A percentile compares a stretch with the other conserved stretches of the same genome.
phyloP scores from a whole-genome alignment of 2,113 vertebrate genomes.

The Murina feae region DNA sequence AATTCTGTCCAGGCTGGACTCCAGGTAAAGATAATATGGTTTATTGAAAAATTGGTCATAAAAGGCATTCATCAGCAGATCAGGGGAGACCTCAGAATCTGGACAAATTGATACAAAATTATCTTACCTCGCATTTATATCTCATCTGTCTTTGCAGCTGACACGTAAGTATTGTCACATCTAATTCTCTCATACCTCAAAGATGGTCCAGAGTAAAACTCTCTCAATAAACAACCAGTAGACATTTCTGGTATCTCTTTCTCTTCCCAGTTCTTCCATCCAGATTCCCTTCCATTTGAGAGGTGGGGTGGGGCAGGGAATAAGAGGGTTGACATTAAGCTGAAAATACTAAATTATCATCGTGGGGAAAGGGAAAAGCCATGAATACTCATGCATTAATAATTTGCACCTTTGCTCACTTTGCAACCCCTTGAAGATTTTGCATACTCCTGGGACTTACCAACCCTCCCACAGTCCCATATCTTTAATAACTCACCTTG shows the following conservation, averaged over 20 bases:
- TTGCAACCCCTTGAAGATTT: neutral
- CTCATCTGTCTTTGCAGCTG: neutral
- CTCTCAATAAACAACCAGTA: neutral
- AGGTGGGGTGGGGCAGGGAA: fast-evolving
- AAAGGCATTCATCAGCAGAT: neutral
- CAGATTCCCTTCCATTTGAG: neutral
- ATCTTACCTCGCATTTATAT: neutral
- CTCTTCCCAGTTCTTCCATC: neutral
- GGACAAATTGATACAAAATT: neutral
- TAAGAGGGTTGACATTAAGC: neutral
- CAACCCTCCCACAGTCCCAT: neutral
- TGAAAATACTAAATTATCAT: neutral
- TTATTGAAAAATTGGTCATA: neutral
- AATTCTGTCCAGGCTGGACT: neutral
- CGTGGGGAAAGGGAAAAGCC: neutral
- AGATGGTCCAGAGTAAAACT: neutral
- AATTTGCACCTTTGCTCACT: neutral
- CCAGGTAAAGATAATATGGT: neutral
- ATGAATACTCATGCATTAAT: neutral
- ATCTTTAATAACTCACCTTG: neutral
- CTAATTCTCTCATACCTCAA: neutral
- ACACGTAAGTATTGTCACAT: neutral
- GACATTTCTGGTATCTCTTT: neutral
- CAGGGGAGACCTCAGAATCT: neutral
- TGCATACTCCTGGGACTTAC: no score